A percentile compares a stretch with the other conserved stretches of the same genome.
phyloP scores from a whole-genome alignment of 2,888 invertebrate genomes.

The Hemicrepidius hirtus region DNA sequence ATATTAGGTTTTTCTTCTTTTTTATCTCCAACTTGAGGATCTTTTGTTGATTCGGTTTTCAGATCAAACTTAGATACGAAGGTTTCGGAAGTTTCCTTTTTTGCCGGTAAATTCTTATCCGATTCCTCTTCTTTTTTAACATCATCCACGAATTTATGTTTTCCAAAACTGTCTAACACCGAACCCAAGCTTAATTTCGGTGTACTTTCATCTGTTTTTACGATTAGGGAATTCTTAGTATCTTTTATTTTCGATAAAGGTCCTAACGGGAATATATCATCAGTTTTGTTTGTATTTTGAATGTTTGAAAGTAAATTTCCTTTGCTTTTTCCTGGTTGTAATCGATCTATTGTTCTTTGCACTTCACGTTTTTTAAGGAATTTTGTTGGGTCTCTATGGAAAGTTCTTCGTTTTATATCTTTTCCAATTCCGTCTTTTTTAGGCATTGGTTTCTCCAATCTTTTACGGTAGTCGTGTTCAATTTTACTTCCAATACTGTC shows the following conservation, averaged over 20 bases:
- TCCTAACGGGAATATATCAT: conserved; percentile 76
- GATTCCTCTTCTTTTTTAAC: conserved; percentile 67
- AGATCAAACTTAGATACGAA: conserved; percentile 32
- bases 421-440: conserved; percentile 71
- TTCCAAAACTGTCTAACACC: conserved; percentile 85
- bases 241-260: conserved; percentile 77
- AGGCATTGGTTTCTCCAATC: conserved; percentile 69
- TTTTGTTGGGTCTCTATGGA: conserved; percentile 66
- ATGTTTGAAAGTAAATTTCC: conserved; percentile 87
- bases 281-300: conserved; percentile 75
- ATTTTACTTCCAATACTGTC: conserved; percentile 71
- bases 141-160: conserved; percentile 79
- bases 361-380: conserved; percentile 79
- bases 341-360: conserved; percentile 87
- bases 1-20: conserved; percentile 58
- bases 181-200: conserved; percentile 91
- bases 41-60: conserved; percentile 59
- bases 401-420: conserved; percentile 73
- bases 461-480: conserved; percentile 72
- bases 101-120: conserved; percentile 56
- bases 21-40: conserved; percentile 55
- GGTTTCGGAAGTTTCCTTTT: conserved; percentile 60
- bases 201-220: conserved; percentile 80
- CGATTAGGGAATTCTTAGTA: conserved; percentile 74
- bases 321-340: conserved; percentile 92